A percentile compares a stretch with the other conserved stretches of the same genome.
Conservation (phyloP, 2,797 vertebrate genomes). For the Acrocephalus scirpaceus region DNA sequence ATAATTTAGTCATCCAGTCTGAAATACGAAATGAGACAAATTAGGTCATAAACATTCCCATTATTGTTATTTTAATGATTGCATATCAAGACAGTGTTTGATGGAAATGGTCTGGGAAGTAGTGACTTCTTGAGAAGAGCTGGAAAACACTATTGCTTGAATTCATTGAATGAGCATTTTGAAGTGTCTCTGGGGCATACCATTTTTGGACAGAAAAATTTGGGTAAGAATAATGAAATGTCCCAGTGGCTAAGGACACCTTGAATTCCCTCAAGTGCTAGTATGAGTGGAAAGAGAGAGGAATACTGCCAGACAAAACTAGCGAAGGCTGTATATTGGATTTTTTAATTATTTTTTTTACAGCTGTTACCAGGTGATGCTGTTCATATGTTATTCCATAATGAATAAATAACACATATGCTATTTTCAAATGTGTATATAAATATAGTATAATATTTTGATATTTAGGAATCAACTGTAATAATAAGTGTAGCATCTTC, state of each 20-base stretch:
- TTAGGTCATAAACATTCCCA: neutral
- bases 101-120: neutral
- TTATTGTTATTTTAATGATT: neutral
- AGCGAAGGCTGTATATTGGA: neutral
- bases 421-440: constrained; percentile 5
- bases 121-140: neutral
- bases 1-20: neutral
- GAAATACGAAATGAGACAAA: neutral
- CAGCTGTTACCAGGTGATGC: constrained; percentile 39
- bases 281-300: neutral
- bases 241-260: neutral
- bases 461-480: neutral
- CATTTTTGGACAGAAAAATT: neutral
- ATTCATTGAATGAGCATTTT: neutral
- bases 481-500: neutral
- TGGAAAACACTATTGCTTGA: neutral
- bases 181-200: neutral
- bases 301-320: neutral
- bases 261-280: neutral
- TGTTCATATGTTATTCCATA: constrained; percentile 18
- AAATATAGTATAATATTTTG: constrained; percentile 42
- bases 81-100: neutral
- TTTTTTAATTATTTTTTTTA: neutral
- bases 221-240: neutral
- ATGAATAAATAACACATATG: constrained; percentile 36